Evolutionary conservation across 2,888 invertebrate genomes (phyloP).

Genomic region (Sinhomidia bicolor): DNA sequence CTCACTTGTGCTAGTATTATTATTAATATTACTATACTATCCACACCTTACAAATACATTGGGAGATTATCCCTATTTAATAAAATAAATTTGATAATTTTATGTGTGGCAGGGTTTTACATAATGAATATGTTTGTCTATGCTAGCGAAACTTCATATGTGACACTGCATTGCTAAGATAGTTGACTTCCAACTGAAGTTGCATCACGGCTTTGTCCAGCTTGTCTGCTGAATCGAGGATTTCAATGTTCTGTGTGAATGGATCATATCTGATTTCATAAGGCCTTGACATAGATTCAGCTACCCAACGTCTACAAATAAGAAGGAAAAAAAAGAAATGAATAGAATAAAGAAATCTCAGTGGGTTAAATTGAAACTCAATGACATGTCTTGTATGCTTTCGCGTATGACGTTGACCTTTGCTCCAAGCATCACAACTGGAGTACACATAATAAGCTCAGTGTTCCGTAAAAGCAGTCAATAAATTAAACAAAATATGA

Average conservation of each 20-base stretch:
- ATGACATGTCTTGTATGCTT: not conserved
- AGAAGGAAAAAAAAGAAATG: not conserved
- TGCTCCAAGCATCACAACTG: not conserved
- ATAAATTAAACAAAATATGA: not conserved
- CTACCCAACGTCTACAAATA: constrained; percentile 90
- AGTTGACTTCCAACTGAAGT: constrained; percentile 93
- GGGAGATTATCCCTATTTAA: too few species aligned
- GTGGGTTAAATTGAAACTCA: not conserved
- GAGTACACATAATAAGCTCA: not conserved
- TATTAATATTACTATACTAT: not conserved
- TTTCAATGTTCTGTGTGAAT: constrained; percentile 97
- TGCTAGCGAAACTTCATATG: constrained; percentile 88
- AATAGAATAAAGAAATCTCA: not conserved
- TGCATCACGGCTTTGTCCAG: constrained; percentile 91
- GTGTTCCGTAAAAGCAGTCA: too few species aligned
- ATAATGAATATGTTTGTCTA: not conserved
- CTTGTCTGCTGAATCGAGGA: constrained; percentile 96
- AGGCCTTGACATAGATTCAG: constrained; percentile 94
- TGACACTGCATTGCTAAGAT: constrained; percentile 92
- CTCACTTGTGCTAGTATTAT: not conserved
- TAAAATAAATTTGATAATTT: too few species aligned
- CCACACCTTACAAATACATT: too few species aligned
- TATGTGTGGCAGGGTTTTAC: too few species aligned
- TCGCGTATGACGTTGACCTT: constrained; percentile 1
- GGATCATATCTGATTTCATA: constrained; percentile 99